These are phyloP conservation scores for Araneus ventricosus DNA, from an alignment of 1,140 invertebrate genomes.

Conservation along the genomic window DNA sequence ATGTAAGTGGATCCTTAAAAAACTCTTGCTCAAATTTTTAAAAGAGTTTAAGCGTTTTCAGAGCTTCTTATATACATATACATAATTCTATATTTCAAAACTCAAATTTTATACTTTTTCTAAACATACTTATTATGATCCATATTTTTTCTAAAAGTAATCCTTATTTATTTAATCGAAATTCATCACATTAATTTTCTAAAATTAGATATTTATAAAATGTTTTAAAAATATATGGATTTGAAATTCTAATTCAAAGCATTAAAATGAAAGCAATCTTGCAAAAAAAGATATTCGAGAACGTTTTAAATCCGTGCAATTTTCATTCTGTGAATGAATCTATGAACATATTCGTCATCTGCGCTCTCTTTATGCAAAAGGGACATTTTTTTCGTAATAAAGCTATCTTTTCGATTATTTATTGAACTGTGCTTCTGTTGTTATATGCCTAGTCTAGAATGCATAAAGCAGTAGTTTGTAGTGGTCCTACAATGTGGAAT, in stretches of 20 bases:
- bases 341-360: neutral
- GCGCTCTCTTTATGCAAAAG: neutral
- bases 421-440: slow-evolving; percentile 30
- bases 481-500: neutral
- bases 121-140: too few relatives aligned
- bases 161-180: neutral
- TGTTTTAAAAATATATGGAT: neutral
- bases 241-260: too few relatives aligned
- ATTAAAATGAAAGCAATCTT: neutral
- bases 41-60: neutral
- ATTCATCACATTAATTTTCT: neutral
- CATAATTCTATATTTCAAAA: neutral
- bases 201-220: neutral
- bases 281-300: too few relatives aligned
- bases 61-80: neutral
- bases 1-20: neutral
- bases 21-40: slow-evolving; percentile 15
- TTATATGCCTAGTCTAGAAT: slow-evolving; percentile 46
- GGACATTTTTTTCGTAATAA: neutral
- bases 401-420: slow-evolving; percentile 6
- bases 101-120: neutral
- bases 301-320: neutral
- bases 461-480: slow-evolving; percentile 1
- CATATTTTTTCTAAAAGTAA: too few relatives aligned
- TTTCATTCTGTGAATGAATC: neutral